These are phyloP conservation scores for Microplitis mediator DNA, from an alignment of 1,140 invertebrate genomes.

Conservation along the genomic window DNA sequence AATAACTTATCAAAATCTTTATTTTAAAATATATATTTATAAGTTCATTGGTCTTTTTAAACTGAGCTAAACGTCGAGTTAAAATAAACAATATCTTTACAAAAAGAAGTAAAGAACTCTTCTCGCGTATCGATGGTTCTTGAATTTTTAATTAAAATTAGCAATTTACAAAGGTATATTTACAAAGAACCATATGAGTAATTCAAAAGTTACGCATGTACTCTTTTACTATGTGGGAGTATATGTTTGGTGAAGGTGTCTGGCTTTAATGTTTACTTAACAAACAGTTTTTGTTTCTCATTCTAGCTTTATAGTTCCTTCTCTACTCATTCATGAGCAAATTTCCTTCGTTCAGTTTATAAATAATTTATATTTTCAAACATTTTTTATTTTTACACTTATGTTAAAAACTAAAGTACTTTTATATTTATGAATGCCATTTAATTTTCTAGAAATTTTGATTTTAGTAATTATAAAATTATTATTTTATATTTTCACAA, in stretches of 20 bases:
- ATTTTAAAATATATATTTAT: neutral
- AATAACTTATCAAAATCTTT: too few relatives aligned
- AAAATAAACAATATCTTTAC: too few relatives aligned
- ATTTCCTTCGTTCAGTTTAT: neutral
- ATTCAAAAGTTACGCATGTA: neutral
- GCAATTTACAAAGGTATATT: neutral
- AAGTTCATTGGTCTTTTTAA: neutral
- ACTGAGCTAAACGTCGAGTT: neutral
- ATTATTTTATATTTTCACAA: too few relatives aligned
- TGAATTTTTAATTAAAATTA: slow-evolving; percentile 12
- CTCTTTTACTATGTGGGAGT: neutral
- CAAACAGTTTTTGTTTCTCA: slow-evolving; percentile 5
- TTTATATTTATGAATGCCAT: too few relatives aligned
- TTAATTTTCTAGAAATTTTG: too few relatives aligned
- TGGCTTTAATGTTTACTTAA: slow-evolving; percentile 3
- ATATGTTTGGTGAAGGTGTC: slow-evolving; percentile 6
- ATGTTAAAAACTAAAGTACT: neutral
- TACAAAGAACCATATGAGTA: neutral
- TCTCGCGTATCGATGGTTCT: neutral
- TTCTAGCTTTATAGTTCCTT: neutral
- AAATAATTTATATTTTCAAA: neutral
- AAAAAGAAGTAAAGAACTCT: neutral
- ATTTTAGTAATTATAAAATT: too few relatives aligned
- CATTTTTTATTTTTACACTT: neutral
- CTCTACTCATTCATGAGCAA: neutral